Evolutionary conservation across 2,797 vertebrate genomes (phyloP), one percentile per base, ranked within the genome.

Genomic region (Sebastes itinus): DNA sequence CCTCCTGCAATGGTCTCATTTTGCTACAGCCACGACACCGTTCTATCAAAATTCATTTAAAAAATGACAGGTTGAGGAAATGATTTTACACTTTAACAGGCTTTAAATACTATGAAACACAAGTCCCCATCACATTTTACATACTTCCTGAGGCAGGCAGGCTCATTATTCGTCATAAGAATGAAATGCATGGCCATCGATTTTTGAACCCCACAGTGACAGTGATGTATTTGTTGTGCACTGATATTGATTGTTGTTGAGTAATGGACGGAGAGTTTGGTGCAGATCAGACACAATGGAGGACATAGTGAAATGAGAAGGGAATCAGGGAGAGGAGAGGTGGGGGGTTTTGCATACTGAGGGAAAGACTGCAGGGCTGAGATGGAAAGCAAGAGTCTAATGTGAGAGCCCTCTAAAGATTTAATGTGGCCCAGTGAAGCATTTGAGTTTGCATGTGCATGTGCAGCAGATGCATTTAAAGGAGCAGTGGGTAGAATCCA

Each of bases 401-500:
- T 0, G n/a, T 72, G 56, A 75, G 46, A 64, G 23, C 42, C 25
- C 55, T 77, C 7, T 32, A 25, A 71, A 80, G 81, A 73, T 78
- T 65, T 56, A 61, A 9, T 5, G 30, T 22, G 35, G 66, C 35
- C 49, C 64, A 52, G 30, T 30, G 30, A 59, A 85, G 63, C 69
- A 13, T 72, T 83, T 28, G 49, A 67, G 42, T 81, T 74, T 11
- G 28, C 20, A 72, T 78, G 38, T 80, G 75, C 67, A 7, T 78
- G 78, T 35, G 70, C 67, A 75, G 61, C 81, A 84, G 74, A 88
- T 87, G 74, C 67, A 54, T 80, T 82, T 76, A 42, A 67, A 49
- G 16, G 1, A 49, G 42, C 42, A 49, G 42, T 49, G 1, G 42
- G 42, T 20, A 20, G 42, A 49, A 46, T 20, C 1, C 1, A 2